A percentile compares a stretch with the other conserved stretches of the same genome.
phyloP scores from a whole-genome alignment of 2,797 vertebrate species.

The Ctenosaura bakeri region DNA sequence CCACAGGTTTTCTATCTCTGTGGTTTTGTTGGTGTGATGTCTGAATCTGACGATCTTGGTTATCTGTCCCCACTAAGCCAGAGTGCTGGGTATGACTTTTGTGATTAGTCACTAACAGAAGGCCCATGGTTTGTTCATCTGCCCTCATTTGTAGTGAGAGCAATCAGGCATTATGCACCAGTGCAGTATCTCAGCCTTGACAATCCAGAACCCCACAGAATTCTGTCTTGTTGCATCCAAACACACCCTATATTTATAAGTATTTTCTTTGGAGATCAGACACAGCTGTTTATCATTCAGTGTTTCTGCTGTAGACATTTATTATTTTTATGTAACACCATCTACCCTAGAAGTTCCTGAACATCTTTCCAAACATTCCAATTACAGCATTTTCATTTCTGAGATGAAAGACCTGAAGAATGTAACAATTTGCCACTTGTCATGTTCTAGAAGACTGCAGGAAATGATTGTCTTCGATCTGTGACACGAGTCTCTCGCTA shows the following conservation, averaged over 20 bases:
- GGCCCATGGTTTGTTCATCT: neutral
- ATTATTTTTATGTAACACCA: slow-evolving; percentile 51
- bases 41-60: neutral
- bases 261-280: neutral
- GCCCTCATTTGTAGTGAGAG: neutral
- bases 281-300: neutral
- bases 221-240: neutral
- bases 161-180: neutral
- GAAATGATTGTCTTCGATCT: slow-evolving; percentile 38
- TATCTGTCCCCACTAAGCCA: neutral
- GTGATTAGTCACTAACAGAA: neutral
- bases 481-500: slow-evolving; percentile 43
- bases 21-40: neutral
- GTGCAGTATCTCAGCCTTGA: neutral
- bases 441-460: neutral
- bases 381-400: slow-evolving; percentile 38
- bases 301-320: slow-evolving; percentile 22
- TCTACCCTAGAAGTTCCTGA: slow-evolving; percentile 39
- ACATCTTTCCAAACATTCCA: slow-evolving; percentile 36
- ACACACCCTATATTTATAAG: neutral
- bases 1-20: neutral
- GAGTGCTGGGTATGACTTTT: neutral
- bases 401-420: slow-evolving; percentile 48
- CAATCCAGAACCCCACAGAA: neutral
- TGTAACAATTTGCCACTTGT: slow-evolving; percentile 41